These are phyloP conservation scores for Orbicella faveolata DNA, from an alignment of 64 coral and sea anemone species.

Conservation along the genomic window DNA sequence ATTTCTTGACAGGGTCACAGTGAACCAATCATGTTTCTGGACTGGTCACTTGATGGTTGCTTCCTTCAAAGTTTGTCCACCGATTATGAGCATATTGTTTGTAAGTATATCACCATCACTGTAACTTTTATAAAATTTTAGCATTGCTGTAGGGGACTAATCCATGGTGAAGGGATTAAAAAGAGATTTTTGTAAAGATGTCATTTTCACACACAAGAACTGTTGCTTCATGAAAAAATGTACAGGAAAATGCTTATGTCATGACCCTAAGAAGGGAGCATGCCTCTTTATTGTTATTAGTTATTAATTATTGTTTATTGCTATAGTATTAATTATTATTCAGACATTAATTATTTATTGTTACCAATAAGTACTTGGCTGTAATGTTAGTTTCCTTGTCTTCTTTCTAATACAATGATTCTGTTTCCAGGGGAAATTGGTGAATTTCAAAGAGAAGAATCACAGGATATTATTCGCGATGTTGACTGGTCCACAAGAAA, in stretches of 20 bases:
- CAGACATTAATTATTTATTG: background rate
- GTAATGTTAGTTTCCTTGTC: too few species aligned
- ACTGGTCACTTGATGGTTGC: constrained; percentile 89
- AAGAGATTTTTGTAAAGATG: too few species aligned
- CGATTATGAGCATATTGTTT: constrained; percentile 82
- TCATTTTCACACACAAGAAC: too few species aligned
- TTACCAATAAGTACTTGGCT: background rate
- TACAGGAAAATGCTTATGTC: too few species aligned
- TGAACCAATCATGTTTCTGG: constrained; percentile 73
- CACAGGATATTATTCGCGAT: constrained; percentile 85
- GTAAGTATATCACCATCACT: constrained; percentile 50
- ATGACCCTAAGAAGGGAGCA: too few species aligned
- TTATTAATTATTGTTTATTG: background rate
- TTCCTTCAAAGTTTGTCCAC: constrained; percentile 87
- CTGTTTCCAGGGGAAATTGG: constrained; percentile 87
- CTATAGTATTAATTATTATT: background rate
- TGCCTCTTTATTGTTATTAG: too few species aligned
- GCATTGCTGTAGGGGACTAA: background rate
- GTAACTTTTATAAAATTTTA: background rate
- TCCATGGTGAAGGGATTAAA: background rate
- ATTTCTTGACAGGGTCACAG: constrained; percentile 55
- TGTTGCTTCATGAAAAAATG: too few species aligned
- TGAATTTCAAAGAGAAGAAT: constrained; percentile 82
- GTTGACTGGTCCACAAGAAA: constrained; percentile 88
- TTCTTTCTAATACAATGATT: too few species aligned